Conservation (phyloP, 2,888 invertebrate species). For the Spisula subtruncata region DNA sequence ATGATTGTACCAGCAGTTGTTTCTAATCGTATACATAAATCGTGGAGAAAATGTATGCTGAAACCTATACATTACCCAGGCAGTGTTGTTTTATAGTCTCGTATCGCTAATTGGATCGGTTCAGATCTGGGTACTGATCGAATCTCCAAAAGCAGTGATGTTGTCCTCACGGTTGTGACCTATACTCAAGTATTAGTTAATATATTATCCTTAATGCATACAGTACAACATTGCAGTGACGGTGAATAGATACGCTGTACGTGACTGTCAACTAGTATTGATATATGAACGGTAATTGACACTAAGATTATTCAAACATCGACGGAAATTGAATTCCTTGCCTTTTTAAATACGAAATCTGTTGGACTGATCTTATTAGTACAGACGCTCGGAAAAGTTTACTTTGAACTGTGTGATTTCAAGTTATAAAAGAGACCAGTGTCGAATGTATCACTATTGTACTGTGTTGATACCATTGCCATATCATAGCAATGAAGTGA, state of each 20-base stretch:
- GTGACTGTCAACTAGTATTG: background rate
- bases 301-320: slow-evolving; percentile 13
- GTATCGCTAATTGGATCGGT: too few species aligned
- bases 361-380: background rate
- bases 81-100: too few species aligned
- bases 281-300: background rate
- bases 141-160: too few species aligned
- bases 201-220: background rate
- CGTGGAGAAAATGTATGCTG: too few species aligned
- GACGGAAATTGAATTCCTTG: slow-evolving; percentile 13
- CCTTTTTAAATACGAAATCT: background rate
- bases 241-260: background rate
- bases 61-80: too few species aligned
- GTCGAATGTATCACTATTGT: too few species aligned
- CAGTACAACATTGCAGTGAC: background rate
- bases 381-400: background rate
- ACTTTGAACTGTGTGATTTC: background rate
- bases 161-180: background rate
- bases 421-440: background rate
- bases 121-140: too few species aligned
- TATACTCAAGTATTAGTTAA: background rate
- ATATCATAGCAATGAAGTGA: too few species aligned
- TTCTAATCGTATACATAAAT: too few species aligned
- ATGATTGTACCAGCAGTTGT: too few species aligned
- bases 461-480: too few species aligned